These are phyloP conservation scores for Sebastes variabilis DNA, from an alignment of 2,797 vertebrate species.

Conservation along the genomic window DNA sequence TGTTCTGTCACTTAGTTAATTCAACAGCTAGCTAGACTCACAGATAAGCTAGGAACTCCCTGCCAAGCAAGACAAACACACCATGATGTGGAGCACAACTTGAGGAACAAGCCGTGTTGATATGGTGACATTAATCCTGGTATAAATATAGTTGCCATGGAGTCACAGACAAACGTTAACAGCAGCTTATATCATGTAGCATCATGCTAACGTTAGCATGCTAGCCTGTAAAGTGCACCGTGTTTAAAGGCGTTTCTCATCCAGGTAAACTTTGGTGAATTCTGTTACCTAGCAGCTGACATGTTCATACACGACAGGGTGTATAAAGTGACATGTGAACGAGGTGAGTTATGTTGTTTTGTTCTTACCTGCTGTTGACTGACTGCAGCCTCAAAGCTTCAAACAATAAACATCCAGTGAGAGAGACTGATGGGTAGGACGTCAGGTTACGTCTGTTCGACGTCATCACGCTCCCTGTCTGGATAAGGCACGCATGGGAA, in stretches of 20 bases:
- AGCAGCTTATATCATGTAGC: neutral
- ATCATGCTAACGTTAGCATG: constrained; percentile 58
- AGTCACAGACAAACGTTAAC: neutral
- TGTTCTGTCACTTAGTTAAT: constrained; percentile 48
- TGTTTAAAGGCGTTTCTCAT: neutral
- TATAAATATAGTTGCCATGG: neutral
- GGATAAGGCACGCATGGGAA: neutral
- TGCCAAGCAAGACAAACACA: neutral
- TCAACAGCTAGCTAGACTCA: neutral
- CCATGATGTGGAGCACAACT: too few species aligned
- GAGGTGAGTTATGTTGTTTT: neutral
- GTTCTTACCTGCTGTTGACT: constrained; percentile 66
- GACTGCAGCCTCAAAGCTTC: constrained; percentile 45
- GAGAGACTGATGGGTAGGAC: constrained; percentile 16
- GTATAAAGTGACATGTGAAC: neutral
- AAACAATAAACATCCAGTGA: constrained; percentile 67
- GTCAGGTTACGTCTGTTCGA: constrained; percentile 23
- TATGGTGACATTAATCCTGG: neutral
- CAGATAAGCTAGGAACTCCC: neutral
- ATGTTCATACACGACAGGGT: fast-evolving
- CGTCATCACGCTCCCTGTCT: constrained; percentile 11
- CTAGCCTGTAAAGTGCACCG: constrained; percentile 7
- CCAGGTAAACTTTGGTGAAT: fast-evolving
- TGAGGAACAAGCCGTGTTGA: fast-evolving
- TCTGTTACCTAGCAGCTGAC: fast-evolving